Percentiles rank a stretch among this genome's conserved stretches.
Conservation (phyloP, 2,888 invertebrate genomes). For the Cylindroiulus punctatus region DNA sequence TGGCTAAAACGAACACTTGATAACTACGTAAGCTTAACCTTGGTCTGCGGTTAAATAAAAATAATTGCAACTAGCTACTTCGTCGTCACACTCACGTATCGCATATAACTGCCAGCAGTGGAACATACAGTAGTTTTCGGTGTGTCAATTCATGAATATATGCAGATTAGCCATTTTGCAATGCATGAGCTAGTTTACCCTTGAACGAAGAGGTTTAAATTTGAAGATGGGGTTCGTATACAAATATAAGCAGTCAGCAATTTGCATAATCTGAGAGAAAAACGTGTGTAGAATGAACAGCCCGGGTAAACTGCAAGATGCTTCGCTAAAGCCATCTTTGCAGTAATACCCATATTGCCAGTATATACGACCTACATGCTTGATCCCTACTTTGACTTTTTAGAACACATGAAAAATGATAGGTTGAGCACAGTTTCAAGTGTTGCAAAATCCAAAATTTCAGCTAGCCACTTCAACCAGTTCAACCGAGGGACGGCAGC, state of each 20-base stretch:
- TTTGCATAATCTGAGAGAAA: conserved; percentile 37
- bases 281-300: neutral
- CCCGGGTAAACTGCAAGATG: neutral
- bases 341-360: neutral
- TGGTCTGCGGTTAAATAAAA: neutral
- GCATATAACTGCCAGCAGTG: neutral
- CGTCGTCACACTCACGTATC: neutral
- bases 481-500: neutral
- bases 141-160: conserved; percentile 36
- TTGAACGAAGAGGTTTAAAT: neutral
- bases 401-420: neutral
- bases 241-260: conserved; percentile 12
- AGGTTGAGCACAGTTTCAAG: conserved; percentile 3
- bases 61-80: neutral
- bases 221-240: conserved; percentile 29
- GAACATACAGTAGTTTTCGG: neutral
- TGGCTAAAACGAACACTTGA: neutral
- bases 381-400: neutral
- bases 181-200: conserved; percentile 33
- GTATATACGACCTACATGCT: neutral
- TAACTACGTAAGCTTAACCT: too few species aligned
- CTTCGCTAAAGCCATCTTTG: neutral
- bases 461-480: neutral
- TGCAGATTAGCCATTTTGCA: conserved; percentile 7
- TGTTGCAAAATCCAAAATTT: neutral